Conservation (phyloP, 2,797 vertebrate genomes). For the Gallinago solitaria region DNA sequence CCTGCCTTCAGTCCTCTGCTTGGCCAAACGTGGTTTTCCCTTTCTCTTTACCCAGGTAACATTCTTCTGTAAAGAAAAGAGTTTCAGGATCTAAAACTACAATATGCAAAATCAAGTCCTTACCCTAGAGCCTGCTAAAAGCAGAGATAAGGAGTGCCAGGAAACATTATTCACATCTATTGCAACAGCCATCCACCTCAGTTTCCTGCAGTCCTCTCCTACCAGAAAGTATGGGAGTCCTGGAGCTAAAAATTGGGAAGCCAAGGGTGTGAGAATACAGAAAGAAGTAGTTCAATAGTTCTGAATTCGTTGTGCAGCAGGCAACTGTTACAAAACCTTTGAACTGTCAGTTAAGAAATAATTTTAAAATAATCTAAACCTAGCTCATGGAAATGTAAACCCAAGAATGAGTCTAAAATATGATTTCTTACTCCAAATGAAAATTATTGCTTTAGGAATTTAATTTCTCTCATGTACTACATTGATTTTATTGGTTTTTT, state of each 20-base stretch:
- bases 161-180: background rate
- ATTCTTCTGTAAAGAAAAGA: background rate
- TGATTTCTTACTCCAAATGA: background rate
- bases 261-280: fast-evolving
- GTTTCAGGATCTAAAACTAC: no score
- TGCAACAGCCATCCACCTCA: background rate
- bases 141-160: background rate
- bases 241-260: fast-evolving
- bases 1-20: slow-evolving; percentile 1
- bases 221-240: background rate
- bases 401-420: background rate
- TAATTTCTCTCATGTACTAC: background rate
- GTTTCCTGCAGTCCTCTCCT: background rate
- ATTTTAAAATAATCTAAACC: background rate
- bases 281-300: background rate
- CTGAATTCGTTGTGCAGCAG: background rate
- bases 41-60: background rate
- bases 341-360: background rate
- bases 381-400: background rate
- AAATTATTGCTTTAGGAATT: background rate
- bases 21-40: background rate
- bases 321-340: background rate
- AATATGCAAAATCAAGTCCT: background rate
- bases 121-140: background rate
- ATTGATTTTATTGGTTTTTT: background rate